A percentile compares a stretch with the other conserved stretches of the same genome.
Conservation (phyloP, 2,888 invertebrate genomes). For the Plutella xylostella region DNA sequence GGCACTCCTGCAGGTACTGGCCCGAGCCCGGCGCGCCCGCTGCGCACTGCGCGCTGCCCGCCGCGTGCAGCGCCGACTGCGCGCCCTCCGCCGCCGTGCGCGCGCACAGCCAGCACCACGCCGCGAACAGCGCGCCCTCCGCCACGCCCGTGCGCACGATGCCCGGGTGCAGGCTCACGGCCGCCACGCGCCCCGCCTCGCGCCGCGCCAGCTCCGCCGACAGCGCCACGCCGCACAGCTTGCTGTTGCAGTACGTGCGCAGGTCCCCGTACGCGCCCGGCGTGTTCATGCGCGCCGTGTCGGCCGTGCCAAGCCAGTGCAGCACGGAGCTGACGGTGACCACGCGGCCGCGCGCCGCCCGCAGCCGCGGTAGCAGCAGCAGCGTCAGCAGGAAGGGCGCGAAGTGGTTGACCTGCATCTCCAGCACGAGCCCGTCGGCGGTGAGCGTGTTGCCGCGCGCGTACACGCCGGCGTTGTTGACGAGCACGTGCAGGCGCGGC, state of each 20-base stretch:
- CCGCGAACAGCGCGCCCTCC: not conserved
- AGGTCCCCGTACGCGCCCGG: not conserved
- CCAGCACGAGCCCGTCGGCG: slow-evolving; percentile 80
- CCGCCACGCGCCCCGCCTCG: not conserved
- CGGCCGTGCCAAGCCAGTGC: slow-evolving; percentile 72
- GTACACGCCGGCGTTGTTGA: slow-evolving; percentile 83
- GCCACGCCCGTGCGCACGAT: not conserved
- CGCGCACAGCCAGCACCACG: not conserved
- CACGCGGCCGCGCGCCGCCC: slow-evolving; percentile 73
- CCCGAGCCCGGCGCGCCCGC: not conserved
- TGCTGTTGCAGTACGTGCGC: slow-evolving; percentile 1
- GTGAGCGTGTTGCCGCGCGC: slow-evolving; percentile 69
- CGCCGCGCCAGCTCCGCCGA: slow-evolving; percentile 2
- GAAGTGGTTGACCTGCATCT: slow-evolving; percentile 86
- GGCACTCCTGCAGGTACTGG: not conserved
- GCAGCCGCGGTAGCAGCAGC: slow-evolving; percentile 77
- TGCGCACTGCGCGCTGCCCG: not conserved
- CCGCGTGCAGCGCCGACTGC: not conserved
- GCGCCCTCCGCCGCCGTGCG: not conserved
- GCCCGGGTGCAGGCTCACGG: not conserved
- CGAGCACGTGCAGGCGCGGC: slow-evolving; percentile 73
- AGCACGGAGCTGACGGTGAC: slow-evolving; percentile 78
- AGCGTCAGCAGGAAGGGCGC: slow-evolving; percentile 64
- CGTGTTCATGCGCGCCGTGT: slow-evolving; percentile 73
- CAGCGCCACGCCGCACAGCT: slow-evolving; percentile 4